Percentiles rank a stretch among this genome's conserved stretches.
Evolutionary conservation across 2,888 invertebrate species (phyloP).

Genomic region (Drosophila prolongata): DNA sequence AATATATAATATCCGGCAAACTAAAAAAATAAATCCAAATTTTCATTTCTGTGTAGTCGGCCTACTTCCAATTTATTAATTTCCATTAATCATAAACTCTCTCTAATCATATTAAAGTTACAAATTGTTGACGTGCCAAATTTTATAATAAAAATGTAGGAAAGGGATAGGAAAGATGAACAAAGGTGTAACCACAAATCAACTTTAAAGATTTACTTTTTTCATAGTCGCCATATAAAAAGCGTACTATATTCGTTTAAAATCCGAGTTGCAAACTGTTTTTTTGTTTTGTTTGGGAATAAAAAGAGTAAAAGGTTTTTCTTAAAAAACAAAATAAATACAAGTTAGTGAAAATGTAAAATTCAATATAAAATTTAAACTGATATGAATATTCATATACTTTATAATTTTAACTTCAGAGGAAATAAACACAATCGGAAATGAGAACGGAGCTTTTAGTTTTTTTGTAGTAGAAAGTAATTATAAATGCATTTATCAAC

Average conservation of each 20-base stretch:
- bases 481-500: not conserved
- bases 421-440: no score
- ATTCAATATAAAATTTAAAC: no score
- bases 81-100: constrained; percentile 2
- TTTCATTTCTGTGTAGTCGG: not conserved
- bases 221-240: not conserved
- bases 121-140: not conserved
- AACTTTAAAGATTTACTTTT: not conserved
- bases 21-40: no score
- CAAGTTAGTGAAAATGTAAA: no score
- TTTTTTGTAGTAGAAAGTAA: not conserved
- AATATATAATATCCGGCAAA: no score
- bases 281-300: no score
- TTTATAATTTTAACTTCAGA: no score
- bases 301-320: no score
- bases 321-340: no score
- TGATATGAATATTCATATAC: no score
- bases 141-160: not conserved
- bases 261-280: no score
- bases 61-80: not conserved
- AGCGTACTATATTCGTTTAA: no score
- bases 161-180: not conserved
- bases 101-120: not conserved
- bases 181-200: not conserved
- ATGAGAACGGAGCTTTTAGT: not conserved